phyloP scores from a whole-genome alignment of 2,113 vertebrate species.

The Paramormyrops kingsleyae region DNA sequence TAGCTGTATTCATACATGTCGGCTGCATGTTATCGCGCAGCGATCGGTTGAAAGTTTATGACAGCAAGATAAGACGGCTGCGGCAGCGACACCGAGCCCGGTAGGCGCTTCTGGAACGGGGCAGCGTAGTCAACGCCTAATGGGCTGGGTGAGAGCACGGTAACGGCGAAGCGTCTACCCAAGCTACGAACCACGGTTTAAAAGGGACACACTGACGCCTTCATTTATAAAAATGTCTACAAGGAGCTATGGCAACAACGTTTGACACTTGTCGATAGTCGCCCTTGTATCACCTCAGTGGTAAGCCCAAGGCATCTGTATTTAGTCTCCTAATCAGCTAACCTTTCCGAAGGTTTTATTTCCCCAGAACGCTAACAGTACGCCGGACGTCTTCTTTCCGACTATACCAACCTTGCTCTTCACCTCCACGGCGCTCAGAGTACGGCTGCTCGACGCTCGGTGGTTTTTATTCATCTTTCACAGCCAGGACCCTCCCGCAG shows the following conservation, averaged over 20 bases:
- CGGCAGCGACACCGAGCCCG: neutral
- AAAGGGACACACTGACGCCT: neutral
- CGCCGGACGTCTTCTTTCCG: neutral
- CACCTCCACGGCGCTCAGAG: slow-evolving; percentile 67
- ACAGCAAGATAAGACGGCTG: neutral
- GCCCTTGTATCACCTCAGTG: neutral
- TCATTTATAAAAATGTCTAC: neutral
- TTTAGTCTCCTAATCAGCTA: neutral
- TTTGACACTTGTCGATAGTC: neutral
- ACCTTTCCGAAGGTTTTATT: neutral
- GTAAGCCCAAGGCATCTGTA: neutral
- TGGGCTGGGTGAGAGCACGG: neutral
- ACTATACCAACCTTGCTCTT: slow-evolving; percentile 65
- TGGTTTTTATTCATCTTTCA: slow-evolving; percentile 71
- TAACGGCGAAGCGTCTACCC: neutral
- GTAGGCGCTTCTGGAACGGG: neutral
- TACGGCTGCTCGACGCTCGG: slow-evolving; percentile 62
- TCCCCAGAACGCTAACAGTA: neutral
- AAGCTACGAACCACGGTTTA: neutral
- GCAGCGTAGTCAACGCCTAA: neutral
- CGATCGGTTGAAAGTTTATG: neutral
- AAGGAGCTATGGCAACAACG: neutral
- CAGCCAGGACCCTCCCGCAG: slow-evolving; percentile 45
- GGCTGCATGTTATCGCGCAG: neutral
- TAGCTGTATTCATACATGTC: neutral